A percentile compares a stretch with the other conserved stretches of the same genome.
These are phyloP conservation scores for Anser cygnoides DNA, from an alignment of 2,113 vertebrate genomes.

Conservation along the genomic window DNA sequence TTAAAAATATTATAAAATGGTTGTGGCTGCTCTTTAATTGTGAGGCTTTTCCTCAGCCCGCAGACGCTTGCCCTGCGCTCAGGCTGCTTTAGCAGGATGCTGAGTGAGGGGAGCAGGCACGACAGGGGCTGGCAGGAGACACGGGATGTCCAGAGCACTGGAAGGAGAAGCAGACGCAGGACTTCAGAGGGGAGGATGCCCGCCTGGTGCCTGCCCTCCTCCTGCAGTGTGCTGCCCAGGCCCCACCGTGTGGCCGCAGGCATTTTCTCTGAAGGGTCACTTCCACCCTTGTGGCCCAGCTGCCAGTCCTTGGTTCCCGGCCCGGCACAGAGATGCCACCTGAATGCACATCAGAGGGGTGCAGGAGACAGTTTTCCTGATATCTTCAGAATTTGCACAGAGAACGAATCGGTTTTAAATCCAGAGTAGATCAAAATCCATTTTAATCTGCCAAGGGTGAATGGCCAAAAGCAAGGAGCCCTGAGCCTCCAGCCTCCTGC, in stretches of 20 bases:
- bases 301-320: fast-evolving
- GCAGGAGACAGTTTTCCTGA: not conserved
- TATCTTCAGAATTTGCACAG: not conserved
- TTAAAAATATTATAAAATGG: fast-evolving
- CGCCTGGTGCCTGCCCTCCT: too few relatives aligned
- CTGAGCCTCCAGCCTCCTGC: not conserved
- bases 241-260: too few relatives aligned
- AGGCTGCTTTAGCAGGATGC: not conserved
- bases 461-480: not conserved
- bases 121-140: too few relatives aligned
- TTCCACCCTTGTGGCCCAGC: not conserved
- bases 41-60: not conserved
- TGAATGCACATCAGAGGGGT: too few relatives aligned
- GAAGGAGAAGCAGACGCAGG: not conserved
- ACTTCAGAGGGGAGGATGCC: too few relatives aligned
- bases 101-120: fast-evolving
- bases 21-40: not conserved
- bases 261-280: too few relatives aligned
- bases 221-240: too few relatives aligned
- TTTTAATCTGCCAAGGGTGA: not conserved
- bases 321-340: fast-evolving
- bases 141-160: not conserved
- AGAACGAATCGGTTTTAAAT: not conserved
- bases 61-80: not conserved
- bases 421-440: not conserved